Conservation (phyloP, 2,888 invertebrate genomes). For the Drosophila anomalata region DNA sequence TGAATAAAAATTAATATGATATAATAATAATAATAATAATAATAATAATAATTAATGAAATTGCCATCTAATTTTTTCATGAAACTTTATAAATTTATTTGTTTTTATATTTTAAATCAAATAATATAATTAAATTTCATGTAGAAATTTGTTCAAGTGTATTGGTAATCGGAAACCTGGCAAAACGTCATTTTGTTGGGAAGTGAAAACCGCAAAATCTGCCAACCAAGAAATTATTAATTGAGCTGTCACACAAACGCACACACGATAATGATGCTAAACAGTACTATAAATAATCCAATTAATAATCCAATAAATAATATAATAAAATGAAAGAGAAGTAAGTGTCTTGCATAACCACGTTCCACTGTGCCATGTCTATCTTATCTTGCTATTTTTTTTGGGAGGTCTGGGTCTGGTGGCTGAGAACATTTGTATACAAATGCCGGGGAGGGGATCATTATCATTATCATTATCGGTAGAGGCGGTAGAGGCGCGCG, state of each 20-base stretch:
- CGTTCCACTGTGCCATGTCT: neutral
- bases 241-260: conserved; percentile 25
- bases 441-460: neutral
- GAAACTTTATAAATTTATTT: too few species aligned
- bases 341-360: neutral
- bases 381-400: neutral
- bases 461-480: conserved; percentile 21
- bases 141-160: neutral
- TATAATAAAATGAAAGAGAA: neutral
- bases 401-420: neutral
- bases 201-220: conserved; percentile 10
- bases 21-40: too few species aligned
- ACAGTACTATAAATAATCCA: neutral
- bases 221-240: conserved; percentile 13
- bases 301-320: neutral
- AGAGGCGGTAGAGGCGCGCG: conserved; percentile 24
- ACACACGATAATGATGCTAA: neutral
- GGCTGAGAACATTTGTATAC: neutral
- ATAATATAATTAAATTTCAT: too few species aligned
- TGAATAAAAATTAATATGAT: too few species aligned
- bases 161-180: conserved; percentile 13
- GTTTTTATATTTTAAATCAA: too few species aligned
- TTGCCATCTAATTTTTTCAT: too few species aligned
- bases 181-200: conserved; percentile 24
- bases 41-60: too few species aligned